Evolutionary conservation across 2,113 vertebrate genomes (phyloP).

Genomic region (Podarcis raffonei): DNA sequence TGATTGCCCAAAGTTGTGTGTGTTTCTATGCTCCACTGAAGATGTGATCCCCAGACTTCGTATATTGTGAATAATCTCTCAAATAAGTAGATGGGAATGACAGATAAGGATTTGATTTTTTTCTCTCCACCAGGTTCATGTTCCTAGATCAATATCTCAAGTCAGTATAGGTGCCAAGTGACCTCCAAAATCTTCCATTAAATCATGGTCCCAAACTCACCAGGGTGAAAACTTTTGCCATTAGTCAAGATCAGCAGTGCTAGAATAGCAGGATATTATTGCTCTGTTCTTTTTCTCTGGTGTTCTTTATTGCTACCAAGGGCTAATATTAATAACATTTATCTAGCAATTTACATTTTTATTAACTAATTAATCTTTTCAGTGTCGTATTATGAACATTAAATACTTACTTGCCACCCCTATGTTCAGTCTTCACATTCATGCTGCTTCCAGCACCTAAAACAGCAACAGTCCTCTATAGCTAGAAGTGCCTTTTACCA

Average conservation of each 20-base stretch:
- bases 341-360: slow-evolving; percentile 39
- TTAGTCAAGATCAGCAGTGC: neutral
- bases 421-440: neutral
- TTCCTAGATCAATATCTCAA: neutral
- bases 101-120: neutral
- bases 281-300: neutral
- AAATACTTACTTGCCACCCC: slow-evolving; percentile 9
- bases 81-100: neutral
- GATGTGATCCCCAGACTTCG: neutral
- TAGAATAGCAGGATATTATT: neutral
- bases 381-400: slow-evolving; percentile 7
- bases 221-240: neutral
- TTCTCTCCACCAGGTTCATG: neutral
- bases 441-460: neutral
- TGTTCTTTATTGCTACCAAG: slow-evolving; percentile 22
- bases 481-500: no score
- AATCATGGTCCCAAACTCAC: neutral
- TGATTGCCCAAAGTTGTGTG: neutral
- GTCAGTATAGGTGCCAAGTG: neutral
- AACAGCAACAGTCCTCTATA: neutral
- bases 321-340: slow-evolving; percentile 40
- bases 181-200: neutral
- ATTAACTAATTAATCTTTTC: slow-evolving; percentile 38
- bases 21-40: neutral
- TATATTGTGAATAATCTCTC: neutral